Evolutionary conservation across 2,888 invertebrate species (phyloP), one percentile per base, ranked within the genome.

Genomic region (Philopedon plagiatum): DNA sequence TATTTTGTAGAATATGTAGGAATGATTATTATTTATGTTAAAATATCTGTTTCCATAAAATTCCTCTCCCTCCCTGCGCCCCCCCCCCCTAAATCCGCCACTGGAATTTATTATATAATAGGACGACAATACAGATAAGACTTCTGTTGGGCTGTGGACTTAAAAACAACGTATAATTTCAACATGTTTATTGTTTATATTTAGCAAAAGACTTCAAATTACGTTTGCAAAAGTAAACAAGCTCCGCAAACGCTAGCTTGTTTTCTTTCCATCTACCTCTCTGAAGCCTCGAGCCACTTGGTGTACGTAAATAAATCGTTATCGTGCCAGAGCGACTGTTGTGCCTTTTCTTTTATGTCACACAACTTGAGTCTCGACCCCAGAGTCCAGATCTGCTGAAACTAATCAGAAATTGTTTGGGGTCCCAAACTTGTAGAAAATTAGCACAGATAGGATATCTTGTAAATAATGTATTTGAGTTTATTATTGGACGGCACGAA

Each of bases 231-330:
- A 49, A 19, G 41, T 26, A 67, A 51, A 67, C 49, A 26, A 15
- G 23, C 13, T 39, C 21, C 2, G 26, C 39, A 67, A 60, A 67
- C 51, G 60, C 58, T 54, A 9, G 41, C 58, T 58, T 58, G 66
- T 67, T 60, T 60, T 34, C 60, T 60, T 67, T 60, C 18, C 34
- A 60, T 67, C 51, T 19, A 34, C 60, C 51, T 51, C 58, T 29
- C 26, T 60, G 34, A 67, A 60, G 60, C 37, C 39, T 46, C 23
- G 46, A 49, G 60, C 49, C 60, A 67, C 58, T 60, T 60, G 67
- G 49, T 60, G 51, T 60, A 60, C 60, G 67, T 67, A 67, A 67
- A 67, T 67, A 67, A 67, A 60, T 67, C 51, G 67, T 67, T 67
- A 67, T 49, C 60, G 15, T 67, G 67, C 67, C 15, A 60, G 19